Conservation (phyloP, 1,140 invertebrate genomes). For the Diprion similis region DNA sequence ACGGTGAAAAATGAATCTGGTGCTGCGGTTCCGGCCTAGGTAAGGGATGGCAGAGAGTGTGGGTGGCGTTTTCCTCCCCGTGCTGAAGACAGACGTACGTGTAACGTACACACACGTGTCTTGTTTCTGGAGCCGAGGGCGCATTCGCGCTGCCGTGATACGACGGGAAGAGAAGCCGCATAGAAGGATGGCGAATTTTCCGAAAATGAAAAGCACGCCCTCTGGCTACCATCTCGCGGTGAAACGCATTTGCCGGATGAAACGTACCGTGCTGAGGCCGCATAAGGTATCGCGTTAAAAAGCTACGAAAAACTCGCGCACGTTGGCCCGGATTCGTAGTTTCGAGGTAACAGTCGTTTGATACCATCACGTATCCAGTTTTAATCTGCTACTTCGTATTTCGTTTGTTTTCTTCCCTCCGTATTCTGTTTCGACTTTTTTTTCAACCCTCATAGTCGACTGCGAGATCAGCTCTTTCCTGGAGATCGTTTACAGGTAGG, state of each 20-base stretch:
- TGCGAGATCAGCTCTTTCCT: too few relatives aligned
- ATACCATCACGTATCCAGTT: background rate
- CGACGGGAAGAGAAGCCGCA: background rate
- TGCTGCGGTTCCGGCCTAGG: background rate
- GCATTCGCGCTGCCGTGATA: too few relatives aligned
- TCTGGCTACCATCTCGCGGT: background rate
- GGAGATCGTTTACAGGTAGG: too few relatives aligned
- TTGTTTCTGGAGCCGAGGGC: too few relatives aligned
- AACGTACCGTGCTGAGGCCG: background rate
- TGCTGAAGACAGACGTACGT: too few relatives aligned
- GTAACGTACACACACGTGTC: too few relatives aligned
- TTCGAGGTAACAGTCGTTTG: background rate
- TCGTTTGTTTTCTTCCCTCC: background rate
- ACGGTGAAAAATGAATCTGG: background rate
- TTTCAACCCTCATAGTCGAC: background rate
- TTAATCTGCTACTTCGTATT: background rate
- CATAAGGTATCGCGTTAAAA: background rate
- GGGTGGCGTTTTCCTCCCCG: too few relatives aligned
- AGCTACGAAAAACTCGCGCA: background rate
- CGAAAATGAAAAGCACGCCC: background rate
- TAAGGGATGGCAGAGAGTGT: too few relatives aligned
- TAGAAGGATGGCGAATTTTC: background rate
- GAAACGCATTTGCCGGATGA: background rate
- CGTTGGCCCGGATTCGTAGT: background rate
- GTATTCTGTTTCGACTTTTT: background rate